phyloP scores from a whole-genome alignment of 30 jellyfish, hydroid and myxozoan genomes.

The Hydractinia echinata region DNA sequence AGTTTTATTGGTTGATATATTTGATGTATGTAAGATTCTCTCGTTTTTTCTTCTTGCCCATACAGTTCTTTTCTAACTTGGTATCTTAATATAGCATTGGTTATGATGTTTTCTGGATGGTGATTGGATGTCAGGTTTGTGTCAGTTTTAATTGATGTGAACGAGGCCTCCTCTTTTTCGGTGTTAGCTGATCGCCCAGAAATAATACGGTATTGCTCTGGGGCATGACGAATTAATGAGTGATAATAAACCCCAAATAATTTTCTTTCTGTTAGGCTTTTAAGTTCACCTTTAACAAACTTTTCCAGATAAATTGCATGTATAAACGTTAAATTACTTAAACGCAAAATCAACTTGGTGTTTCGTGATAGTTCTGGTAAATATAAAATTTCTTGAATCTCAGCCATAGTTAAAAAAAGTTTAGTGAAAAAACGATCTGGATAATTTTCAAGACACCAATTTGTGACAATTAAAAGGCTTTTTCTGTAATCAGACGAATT shows the following conservation, averaged over 20 bases:
- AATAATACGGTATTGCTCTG: conserved; percentile 14
- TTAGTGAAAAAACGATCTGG: background rate
- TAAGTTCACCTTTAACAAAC: background rate
- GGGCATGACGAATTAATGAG: conserved; percentile 5
- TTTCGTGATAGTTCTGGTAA: conserved; percentile 1
- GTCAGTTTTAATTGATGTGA: background rate
- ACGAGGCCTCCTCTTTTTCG: conserved; percentile 17
- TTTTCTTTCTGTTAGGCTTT: conserved; percentile 13
- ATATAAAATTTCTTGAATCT: conserved; percentile 14
- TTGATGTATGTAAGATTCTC: conserved; percentile 4
- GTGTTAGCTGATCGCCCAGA: conserved; percentile 22
- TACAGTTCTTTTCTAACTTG: background rate
- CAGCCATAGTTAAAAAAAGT: background rate
- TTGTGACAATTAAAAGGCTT: conserved; percentile 1
- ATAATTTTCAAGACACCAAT: conserved; percentile 8
- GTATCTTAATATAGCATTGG: background rate
- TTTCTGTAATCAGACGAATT: conserved; percentile 3
- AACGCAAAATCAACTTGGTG: background rate
- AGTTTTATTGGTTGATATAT: background rate
- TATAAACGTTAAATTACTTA: background rate
- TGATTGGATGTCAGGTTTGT: conserved; percentile 23
- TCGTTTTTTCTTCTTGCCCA: background rate
- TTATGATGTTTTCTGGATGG: background rate
- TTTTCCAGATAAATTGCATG: conserved; percentile 1
- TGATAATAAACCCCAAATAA: background rate